Conservation (phyloP, 2,888 invertebrate species). For the Ormyrus labotus region DNA sequence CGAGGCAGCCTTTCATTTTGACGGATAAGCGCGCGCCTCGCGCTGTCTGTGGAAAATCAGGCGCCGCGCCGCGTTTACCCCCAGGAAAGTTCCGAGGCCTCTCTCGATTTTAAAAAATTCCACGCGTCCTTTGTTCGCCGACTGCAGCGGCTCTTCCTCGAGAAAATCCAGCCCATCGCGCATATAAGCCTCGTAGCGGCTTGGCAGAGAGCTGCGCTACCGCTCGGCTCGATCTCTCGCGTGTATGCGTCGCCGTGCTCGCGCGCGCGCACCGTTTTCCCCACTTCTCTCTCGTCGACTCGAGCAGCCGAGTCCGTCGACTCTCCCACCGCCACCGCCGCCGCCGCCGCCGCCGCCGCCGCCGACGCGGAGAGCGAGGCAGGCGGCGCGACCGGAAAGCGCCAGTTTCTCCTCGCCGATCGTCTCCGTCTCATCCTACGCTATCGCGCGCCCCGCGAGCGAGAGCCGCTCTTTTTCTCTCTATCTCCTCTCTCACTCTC, state of each 20-base stretch:
- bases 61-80: no score
- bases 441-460: constrained; percentile 1
- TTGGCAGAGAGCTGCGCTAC: no score
- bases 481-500: no score
- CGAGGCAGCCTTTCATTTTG: no score
- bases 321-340: constrained; percentile 22
- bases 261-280: constrained; percentile 17
- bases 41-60: no score
- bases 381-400: constrained; percentile 70
- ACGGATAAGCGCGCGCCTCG: no score
- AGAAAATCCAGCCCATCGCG: constrained; percentile 40
- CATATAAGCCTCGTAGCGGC: no score
- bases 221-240: no score
- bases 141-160: not conserved
- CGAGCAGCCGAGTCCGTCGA: not conserved
- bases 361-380: constrained; percentile 5
- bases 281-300: constrained; percentile 31
- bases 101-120: no score
- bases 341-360: constrained; percentile 11
- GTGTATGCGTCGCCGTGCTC: constrained; percentile 11
- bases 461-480: not conserved
- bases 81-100: no score
- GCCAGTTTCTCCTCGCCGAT: constrained; percentile 73
- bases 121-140: no score
- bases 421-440: constrained; percentile 63